These are phyloP conservation scores for Chirona hameri DNA, from an alignment of 2,888 invertebrate genomes.

Conservation along the genomic window DNA sequence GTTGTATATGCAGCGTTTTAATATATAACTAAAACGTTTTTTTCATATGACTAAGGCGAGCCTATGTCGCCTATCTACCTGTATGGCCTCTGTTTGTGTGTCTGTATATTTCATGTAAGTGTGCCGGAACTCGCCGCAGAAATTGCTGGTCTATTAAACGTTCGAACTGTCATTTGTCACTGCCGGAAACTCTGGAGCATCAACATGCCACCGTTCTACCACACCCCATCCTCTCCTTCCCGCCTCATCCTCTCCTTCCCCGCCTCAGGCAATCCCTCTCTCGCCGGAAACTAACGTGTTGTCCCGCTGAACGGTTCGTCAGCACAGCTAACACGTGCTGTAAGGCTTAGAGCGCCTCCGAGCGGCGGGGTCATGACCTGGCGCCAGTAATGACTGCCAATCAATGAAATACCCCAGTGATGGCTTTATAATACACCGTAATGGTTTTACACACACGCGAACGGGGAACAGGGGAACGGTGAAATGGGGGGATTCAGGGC, in stretches of 20 bases:
- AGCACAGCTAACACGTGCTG: neutral
- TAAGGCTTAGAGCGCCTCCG: neutral
- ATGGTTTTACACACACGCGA: neutral
- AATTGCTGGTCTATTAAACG: no score
- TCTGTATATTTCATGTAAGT: no score
- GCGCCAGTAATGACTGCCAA: neutral
- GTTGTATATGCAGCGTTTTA: no score
- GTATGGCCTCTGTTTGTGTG: no score
- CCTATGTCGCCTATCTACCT: no score
- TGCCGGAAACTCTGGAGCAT: no score
- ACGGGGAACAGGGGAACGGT: neutral
- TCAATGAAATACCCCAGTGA: neutral
- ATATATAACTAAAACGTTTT: no score
- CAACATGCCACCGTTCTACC: neutral
- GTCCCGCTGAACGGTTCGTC: neutral
- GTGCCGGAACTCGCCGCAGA: no score
- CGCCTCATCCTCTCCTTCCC: neutral
- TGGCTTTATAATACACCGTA: neutral
- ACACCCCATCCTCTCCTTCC: neutral
- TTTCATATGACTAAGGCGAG: no score
- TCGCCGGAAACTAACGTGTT: neutral
- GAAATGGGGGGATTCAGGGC: no score
- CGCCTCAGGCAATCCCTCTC: neutral
- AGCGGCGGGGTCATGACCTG: neutral
- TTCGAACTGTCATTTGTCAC: no score